Base-by-base conservation (phyloP, 2,888 invertebrate genomes). In the Trichogramma evanescens region DNA sequence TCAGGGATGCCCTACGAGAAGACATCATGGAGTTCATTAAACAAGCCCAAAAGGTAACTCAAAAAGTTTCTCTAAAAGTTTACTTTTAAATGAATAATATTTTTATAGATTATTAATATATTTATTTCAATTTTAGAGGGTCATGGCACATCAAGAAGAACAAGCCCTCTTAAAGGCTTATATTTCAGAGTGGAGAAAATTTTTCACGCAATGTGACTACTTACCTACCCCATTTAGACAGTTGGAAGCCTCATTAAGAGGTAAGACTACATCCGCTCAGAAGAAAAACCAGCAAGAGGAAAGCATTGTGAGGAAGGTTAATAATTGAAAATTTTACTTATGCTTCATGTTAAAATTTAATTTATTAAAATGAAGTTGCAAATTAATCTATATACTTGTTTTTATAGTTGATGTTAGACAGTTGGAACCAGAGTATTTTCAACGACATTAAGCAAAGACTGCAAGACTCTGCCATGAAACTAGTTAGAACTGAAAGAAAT, bases 391-490 rank as follows among this genome's bases (percentile, higher is more conserved):
- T 42, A 45, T 8, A 41, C 39, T 61, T 58, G 40, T 44, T 51
- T 63, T 63, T 56, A 5, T 86, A 97, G 85, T 80, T 97, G 63
- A 99, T 99, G 99, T 82, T 99, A 65, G 96, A 97, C 78, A 94
- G 93, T 62, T 99, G 99, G 99, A 97, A 98, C 81, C 89, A 91
- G 75, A 93, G 91, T 76, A 98, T 99, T 73, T 99, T 99, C 79
- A 86, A 88, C 76, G 92, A 94, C 76, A 96, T 99, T 67, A 96
- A 96, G 77, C 89, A 93, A 74, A 85, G 93, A 66, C 81, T 95
- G 54, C 94, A 95, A 78, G 90, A 91, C 75, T 95, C 96, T 69
- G 98, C 98, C 3, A 97, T 99, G 95, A 93, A 95, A 79, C 83
- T 99, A 66, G 95, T 99, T 6, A 91, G 95, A 75, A 90, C 95